A percentile compares a stretch with the other conserved stretches of the same genome.
Conservation (phyloP, 2,797 vertebrate species). For the Crossoptilon crossoptilon region DNA sequence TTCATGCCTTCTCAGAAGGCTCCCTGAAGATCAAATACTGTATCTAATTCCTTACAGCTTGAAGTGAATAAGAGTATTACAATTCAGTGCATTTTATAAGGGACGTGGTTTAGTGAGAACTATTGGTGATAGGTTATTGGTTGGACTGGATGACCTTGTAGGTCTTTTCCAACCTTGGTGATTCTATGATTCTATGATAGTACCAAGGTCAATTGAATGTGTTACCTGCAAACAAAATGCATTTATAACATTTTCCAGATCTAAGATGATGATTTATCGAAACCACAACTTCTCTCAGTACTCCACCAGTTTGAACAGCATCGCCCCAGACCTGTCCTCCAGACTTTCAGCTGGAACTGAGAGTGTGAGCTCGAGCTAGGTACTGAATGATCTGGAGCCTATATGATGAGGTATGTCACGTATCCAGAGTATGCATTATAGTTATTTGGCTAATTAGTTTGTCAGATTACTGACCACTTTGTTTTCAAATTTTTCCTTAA, state of each 20-base stretch:
- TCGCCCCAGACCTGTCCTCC: background rate
- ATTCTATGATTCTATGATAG: background rate
- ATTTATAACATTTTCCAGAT: background rate
- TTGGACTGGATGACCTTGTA: too few relatives aligned
- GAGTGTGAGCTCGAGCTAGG: background rate
- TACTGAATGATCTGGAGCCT: background rate
- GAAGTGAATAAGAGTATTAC: background rate
- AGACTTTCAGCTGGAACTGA: background rate
- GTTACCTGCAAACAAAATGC: background rate
- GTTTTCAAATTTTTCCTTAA: background rate
- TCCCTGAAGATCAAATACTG: background rate
- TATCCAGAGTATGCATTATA: background rate
- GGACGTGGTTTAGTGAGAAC: too few relatives aligned
- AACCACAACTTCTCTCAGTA: background rate
- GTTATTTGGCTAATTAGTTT: background rate
- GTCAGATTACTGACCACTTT: background rate
- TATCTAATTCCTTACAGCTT: background rate
- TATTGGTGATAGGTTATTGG: too few relatives aligned
- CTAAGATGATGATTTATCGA: background rate
- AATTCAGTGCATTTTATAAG: background rate
- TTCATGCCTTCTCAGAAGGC: background rate
- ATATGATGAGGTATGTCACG: background rate
- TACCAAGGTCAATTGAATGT: background rate
- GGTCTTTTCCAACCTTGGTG: too few relatives aligned
- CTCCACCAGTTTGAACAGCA: background rate